phyloP scores from a whole-genome alignment of 2,888 invertebrate genomes.

The Norana najaformis region DNA sequence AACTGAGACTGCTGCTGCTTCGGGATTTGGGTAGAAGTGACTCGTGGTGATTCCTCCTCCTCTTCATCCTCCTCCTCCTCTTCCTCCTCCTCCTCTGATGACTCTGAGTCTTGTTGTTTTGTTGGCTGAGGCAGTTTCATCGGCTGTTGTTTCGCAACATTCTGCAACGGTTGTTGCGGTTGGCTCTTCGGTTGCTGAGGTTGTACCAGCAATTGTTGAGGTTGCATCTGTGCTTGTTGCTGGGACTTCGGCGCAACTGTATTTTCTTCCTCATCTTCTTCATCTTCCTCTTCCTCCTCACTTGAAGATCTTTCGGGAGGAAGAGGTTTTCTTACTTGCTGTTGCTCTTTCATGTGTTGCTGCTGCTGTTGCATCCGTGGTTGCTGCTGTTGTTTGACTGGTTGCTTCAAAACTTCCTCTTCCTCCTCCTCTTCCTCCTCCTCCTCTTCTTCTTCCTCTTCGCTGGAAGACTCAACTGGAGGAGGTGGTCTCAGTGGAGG shows the following conservation, averaged over 20 bases:
- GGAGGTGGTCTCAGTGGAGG: neutral
- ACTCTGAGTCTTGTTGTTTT: neutral
- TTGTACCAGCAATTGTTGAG: neutral
- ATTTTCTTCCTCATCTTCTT: neutral
- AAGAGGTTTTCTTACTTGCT: neutral
- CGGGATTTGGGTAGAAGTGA: neutral
- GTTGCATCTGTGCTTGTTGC: neutral
- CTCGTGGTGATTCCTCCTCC: neutral
- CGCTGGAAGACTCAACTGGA: neutral
- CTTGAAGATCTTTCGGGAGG: neutral
- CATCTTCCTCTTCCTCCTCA: slow-evolving; percentile 24
- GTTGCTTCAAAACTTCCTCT: neutral
- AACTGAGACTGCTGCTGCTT: neutral
- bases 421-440: neutral
- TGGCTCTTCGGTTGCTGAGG: neutral
- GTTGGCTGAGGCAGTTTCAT: neutral
- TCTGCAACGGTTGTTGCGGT: neutral
- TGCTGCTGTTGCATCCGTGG: neutral
- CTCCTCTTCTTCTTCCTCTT: neutral
- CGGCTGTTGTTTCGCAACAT: neutral
- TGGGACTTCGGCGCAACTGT: neutral
- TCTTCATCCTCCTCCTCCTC: slow-evolving; percentile 4
- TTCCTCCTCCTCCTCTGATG: slow-evolving; percentile 23
- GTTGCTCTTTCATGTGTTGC: neutral
- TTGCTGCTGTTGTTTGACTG: neutral